phyloP scores from a whole-genome alignment of 1,140 invertebrate genomes.

The Pemphigus obesinymphae region DNA sequence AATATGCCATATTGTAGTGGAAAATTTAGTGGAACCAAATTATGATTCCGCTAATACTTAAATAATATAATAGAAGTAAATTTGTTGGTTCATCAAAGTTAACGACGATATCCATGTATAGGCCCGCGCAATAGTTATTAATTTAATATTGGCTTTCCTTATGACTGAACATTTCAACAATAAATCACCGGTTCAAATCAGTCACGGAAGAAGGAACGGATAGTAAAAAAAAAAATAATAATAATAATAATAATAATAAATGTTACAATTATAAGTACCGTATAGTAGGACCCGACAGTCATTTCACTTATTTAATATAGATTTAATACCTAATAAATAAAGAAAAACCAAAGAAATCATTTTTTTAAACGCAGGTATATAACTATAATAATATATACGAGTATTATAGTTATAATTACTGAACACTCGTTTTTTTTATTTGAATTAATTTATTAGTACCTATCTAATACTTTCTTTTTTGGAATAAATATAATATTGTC shows the following conservation, averaged over 20 bases:
- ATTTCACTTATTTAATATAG: constrained; percentile 21
- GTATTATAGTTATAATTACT: too few species aligned
- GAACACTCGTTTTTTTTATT: too few species aligned
- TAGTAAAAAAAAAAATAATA: neutral
- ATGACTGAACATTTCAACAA: constrained; percentile 14
- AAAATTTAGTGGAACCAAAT: neutral
- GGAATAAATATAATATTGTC: too few species aligned
- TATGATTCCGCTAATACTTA: neutral
- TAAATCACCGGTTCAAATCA: constrained; percentile 28
- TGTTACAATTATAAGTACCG: constrained; percentile 27
- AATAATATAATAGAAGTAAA: neutral
- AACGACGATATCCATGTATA: neutral
- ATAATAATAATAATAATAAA: neutral
- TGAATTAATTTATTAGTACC: too few species aligned
- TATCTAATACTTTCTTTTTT: too few species aligned
- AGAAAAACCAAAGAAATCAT: neutral
- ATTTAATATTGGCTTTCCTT: constrained; percentile 27
- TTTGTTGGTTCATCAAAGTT: neutral
- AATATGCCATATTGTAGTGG: too few species aligned
- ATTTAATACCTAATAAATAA: neutral
- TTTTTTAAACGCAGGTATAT: neutral
- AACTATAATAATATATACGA: too few species aligned
- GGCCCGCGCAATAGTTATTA: neutral
- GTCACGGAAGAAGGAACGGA: constrained; percentile 20
- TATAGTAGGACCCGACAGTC: constrained; percentile 12